Percentiles rank a stretch among this genome's conserved stretches.
These are phyloP conservation scores for Mactromeris polynyma DNA, from an alignment of 2,888 invertebrate species.

Conservation along the genomic window DNA sequence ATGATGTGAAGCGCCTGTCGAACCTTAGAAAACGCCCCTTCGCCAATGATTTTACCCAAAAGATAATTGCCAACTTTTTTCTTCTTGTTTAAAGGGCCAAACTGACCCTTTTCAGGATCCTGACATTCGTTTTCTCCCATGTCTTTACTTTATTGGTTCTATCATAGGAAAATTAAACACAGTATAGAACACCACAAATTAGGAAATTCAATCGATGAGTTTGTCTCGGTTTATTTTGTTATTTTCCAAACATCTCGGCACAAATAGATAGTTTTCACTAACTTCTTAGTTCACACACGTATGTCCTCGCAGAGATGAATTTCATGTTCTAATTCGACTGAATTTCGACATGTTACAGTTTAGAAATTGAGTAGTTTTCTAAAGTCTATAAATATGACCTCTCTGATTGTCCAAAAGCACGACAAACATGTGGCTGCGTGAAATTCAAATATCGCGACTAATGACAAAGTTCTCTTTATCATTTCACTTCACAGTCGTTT, in stretches of 20 bases:
- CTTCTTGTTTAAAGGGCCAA: constrained; percentile 67
- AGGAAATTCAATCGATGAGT: neutral
- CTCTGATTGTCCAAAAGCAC: too few species aligned
- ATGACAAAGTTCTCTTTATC: too few species aligned
- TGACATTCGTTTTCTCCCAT: constrained; percentile 32
- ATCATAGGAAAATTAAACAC: neutral
- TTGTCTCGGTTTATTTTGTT: neutral
- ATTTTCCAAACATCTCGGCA: neutral
- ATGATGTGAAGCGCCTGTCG: constrained; percentile 80
- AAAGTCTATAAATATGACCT: too few species aligned
- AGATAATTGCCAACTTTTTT: constrained; percentile 84
- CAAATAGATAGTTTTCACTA: neutral
- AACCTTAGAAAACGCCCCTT: constrained; percentile 82
- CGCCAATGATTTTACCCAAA: constrained; percentile 79
- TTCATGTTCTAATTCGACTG: neutral
- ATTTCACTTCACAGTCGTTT: neutral
- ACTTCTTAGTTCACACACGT: neutral
- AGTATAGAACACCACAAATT: neutral
- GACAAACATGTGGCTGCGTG: too few species aligned
- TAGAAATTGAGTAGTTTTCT: too few species aligned
- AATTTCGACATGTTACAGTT: too few species aligned
- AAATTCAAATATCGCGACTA: too few species aligned
- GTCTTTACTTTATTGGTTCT: neutral
- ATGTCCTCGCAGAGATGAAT: neutral
- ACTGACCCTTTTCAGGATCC: constrained; percentile 1